Base-by-base conservation (phyloP, 2,888 invertebrate genomes). In the Teinopalpus imperialis region DNA sequence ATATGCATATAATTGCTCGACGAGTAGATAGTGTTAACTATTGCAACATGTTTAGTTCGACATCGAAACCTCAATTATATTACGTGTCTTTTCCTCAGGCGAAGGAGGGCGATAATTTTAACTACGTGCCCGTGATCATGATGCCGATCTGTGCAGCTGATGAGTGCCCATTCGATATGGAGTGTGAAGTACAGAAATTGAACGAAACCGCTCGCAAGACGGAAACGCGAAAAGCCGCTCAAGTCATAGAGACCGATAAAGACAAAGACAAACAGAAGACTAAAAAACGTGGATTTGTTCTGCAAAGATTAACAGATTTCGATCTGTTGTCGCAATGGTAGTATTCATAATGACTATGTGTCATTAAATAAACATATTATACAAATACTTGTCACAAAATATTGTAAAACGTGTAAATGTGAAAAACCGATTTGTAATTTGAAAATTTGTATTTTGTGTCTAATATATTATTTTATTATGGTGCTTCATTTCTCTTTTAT, bases 311-410 rank as follows among this genome's bases (percentile, higher is more conserved):
- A 5, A 83, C 77, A 2, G 77, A 86, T 55, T 85, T 83, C 49
- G 85, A 85, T 67, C 69, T 85, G 43, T 23, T 85, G 10, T 86
- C 85, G 0, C 85, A 86, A 45, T 86, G 85, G 85, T 86, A 47
- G 56, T 14, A 7, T n/a, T 18, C 10, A 18, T 26, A 4, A 4
- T 8, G 26, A 26, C 16, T n/a, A n/a, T n/a, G n/a, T n/a, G n/a
- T n/a, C n/a, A n/a, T n/a, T n/a, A n/a, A n/a, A n/a, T n/a, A n/a
- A n/a, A n/a, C n/a, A n/a, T n/a, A n/a, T n/a, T n/a, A n/a, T n/a
- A n/a, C n/a, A n/a, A n/a, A n/a, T n/a, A n/a, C n/a, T n/a, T n/a
- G n/a, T n/a, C n/a, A n/a, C n/a, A 18, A 34, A 2, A 18, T 12
- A 18, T 21, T 20, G 8, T 3, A 26, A 26, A 26, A 1, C 1